Percentiles rank a stretch among this genome's conserved stretches.
phyloP scores from a whole-genome alignment of 2,888 invertebrate species.

The Autographa pulchrina region DNA sequence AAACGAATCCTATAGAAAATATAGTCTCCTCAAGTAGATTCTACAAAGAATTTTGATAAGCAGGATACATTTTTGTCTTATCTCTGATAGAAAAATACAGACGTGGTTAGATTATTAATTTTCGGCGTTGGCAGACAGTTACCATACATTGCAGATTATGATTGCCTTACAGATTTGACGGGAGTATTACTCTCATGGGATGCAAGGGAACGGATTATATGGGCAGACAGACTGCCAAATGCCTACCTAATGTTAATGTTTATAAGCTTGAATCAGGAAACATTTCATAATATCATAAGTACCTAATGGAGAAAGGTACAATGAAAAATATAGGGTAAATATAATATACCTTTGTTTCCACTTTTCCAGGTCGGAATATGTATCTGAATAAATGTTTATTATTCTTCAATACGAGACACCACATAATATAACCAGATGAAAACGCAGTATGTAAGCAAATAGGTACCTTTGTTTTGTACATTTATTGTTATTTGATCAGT shows the following conservation, averaged over 20 bases:
- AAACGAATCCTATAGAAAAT: background rate
- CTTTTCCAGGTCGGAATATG: no score
- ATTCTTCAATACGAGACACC: background rate
- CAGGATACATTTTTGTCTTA: background rate
- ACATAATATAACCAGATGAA: conserved; percentile 11
- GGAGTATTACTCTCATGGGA: background rate
- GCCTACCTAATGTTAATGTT: background rate
- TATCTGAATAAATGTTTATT: background rate
- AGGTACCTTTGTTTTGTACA: conserved; percentile 32
- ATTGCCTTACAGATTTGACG: background rate
- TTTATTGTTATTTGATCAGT: conserved; percentile 64
- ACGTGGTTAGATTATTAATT: background rate
- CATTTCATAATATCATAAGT: no score
- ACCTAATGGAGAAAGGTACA: no score
- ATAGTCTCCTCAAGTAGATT: background rate
- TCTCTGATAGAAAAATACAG: background rate
- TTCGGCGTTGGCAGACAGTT: background rate
- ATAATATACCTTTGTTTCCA: no score
- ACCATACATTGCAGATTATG: background rate
- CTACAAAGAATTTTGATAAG: background rate
- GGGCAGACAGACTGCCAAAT: background rate
- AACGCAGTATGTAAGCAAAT: conserved; percentile 25
- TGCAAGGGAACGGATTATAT: conserved; percentile 2
- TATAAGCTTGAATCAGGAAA: background rate
- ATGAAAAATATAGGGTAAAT: background rate